A percentile compares a stretch with the other conserved stretches of the same genome.
phyloP scores from a whole-genome alignment of 2,797 vertebrate genomes.

The Hydrolagus colliei region DNA sequence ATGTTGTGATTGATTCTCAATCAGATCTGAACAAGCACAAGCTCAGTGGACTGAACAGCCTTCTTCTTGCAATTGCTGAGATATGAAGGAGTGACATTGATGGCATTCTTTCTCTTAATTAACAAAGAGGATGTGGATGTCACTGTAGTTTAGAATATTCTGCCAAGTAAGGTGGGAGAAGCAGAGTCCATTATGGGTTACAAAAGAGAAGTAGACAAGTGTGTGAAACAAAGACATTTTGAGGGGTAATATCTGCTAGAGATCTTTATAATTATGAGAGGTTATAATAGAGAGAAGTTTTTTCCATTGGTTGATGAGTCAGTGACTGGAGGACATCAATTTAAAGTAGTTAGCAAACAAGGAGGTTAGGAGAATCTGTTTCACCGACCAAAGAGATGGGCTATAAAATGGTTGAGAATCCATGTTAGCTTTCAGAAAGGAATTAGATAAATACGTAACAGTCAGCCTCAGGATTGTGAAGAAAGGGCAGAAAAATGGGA shows the following conservation, averaged over 20 bases:
- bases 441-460: not conserved
- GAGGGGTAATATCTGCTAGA: too few species aligned
- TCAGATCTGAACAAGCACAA: too few species aligned
- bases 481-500: not conserved
- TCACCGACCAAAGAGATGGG: not conserved
- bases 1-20: conserved; percentile 29
- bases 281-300: not conserved
- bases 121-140: not conserved
- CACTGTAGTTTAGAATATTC: not conserved
- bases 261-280: too few species aligned
- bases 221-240: too few species aligned
- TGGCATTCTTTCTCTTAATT: not conserved
- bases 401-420: not conserved
- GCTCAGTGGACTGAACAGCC: too few species aligned
- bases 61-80: too few species aligned
- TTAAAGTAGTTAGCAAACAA: not conserved
- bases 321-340: not conserved
- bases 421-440: not conserved
- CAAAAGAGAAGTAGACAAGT: too few species aligned
- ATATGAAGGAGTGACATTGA: too few species aligned
- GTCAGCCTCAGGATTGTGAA: not conserved
- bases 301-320: not conserved
- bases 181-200: too few species aligned
- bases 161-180: too few species aligned
- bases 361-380: not conserved